These are phyloP conservation scores for Gisinianus flammeolus DNA, from an alignment of 2,888 invertebrate genomes.

Conservation along the genomic window DNA sequence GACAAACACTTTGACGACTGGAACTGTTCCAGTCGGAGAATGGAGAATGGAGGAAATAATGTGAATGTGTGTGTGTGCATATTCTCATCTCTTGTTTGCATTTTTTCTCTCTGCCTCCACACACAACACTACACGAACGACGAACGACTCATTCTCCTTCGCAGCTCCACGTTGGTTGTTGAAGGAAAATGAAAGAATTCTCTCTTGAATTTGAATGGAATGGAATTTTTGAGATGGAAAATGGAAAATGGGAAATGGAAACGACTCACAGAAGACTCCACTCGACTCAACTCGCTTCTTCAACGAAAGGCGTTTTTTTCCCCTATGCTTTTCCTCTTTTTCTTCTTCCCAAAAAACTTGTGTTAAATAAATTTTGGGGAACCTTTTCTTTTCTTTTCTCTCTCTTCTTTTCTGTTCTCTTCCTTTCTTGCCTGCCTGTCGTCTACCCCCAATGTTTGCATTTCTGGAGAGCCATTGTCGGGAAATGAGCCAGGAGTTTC, in stretches of 20 bases:
- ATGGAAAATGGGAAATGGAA: background rate
- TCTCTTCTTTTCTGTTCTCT: background rate
- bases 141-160: too few species aligned
- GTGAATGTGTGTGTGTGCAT: too few species aligned
- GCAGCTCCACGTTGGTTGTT: too few species aligned
- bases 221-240: slow-evolving; percentile 24
- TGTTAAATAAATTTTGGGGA: slow-evolving; percentile 33
- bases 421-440: background rate
- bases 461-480: slow-evolving; percentile 25
- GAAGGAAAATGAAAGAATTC: slow-evolving; percentile 23
- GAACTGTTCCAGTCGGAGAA: too few species aligned
- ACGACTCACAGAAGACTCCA: background rate
- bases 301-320: slow-evolving; percentile 17
- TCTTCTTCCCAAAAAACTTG: slow-evolving; percentile 9
- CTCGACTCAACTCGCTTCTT: background rate
- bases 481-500: slow-evolving; percentile 38
- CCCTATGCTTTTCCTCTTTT: background rate
- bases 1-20: too few species aligned
- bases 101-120: background rate
- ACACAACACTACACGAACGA: too few species aligned
- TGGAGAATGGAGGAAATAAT: too few species aligned
- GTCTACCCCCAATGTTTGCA: slow-evolving; percentile 33
- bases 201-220: slow-evolving; percentile 23
- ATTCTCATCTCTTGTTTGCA: too few species aligned
- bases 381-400: slow-evolving; percentile 26